Evolutionary conservation across 2,888 invertebrate genomes (phyloP), one percentile per base, ranked within the genome.

Genomic region (Lepidocyrtinus sp.): DNA sequence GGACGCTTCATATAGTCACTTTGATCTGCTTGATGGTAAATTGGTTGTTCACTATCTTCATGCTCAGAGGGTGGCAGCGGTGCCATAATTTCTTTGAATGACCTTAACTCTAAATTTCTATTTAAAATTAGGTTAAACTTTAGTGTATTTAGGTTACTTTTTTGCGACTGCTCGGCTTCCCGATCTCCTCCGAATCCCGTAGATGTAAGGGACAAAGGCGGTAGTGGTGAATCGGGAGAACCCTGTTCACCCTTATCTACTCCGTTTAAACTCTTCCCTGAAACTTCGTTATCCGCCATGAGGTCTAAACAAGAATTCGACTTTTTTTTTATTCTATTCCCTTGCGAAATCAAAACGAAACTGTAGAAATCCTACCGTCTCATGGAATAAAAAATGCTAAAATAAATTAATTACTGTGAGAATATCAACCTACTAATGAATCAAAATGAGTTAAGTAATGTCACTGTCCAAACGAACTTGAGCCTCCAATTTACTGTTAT

Each of bases 1-100:
- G 70, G 19, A 61, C 61, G 70, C 55, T 70, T 70, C 25, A 36
- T 70, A n/a, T 70, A 46, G 24, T 69, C 70, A 70, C 70, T 70
- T 59, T 70, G 70, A 70, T 70, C 70, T 27, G 70, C 70, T 70
- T 70, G 70, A 50, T 70, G 70, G 61, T 70, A 70, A 70, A 70
- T 70, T 61, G 70, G 70, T 61, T 70, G 70, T 19, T 61, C 61
- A 27, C 27, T 26, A 61, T 70, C 70, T 36, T 70, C 70, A 69
- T 69, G 55, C 24, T 69, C 25, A n/a, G 24, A 24, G 50, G 69
- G 25, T 24, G 69, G 69, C n/a, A 55, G 50, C n/a, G 69, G 50
- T 55, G 69, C 69, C 69, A 69, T 69, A 5, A 69, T 69, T 22
- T 55, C 22, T 17, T 22, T 50, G 26, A 50, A 22, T 55, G 50